Evolutionary conservation across 2,888 invertebrate genomes (phyloP).

Genomic region (Orgyia antiqua): DNA sequence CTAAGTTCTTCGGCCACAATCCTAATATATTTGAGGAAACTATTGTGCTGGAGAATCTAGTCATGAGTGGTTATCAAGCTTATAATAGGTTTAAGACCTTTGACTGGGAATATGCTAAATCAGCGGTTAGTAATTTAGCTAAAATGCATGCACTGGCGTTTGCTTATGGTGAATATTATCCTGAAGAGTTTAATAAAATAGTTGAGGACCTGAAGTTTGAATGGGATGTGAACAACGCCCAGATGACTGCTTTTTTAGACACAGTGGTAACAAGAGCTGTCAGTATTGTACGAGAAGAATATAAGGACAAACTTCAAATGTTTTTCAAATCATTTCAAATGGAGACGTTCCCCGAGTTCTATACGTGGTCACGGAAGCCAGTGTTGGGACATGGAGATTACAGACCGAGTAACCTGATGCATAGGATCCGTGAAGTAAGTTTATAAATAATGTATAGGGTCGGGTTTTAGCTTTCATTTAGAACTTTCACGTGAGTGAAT

Average conservation of each 20-base stretch:
- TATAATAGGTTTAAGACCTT: constrained; percentile 43
- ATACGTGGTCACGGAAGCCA: constrained; percentile 14
- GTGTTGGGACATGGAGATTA: too few relatives aligned
- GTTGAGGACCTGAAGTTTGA: constrained; percentile 19
- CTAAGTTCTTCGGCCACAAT: constrained; percentile 40
- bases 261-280: constrained; percentile 1
- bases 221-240: constrained; percentile 5
- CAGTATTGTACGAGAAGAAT: too few relatives aligned
- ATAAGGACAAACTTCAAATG: neutral
- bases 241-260: neutral
- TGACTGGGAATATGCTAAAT: constrained; percentile 46
- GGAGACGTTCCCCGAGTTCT: neutral
- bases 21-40: constrained; percentile 34
- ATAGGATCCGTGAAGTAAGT: constrained; percentile 20
- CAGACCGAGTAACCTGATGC: constrained; percentile 31
- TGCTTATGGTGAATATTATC: constrained; percentile 32
- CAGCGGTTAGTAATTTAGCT: constrained; percentile 41
- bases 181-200: constrained; percentile 37
- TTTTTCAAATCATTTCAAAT: neutral
- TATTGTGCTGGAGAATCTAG: constrained; percentile 50
- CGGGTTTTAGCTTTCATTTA: too few relatives aligned
- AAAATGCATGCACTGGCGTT: constrained; percentile 59
- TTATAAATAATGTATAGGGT: too few relatives aligned
- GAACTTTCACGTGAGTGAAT: too few relatives aligned
- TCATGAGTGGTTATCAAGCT: constrained; percentile 33